Base-by-base conservation (phyloP, 2,888 invertebrate species). In the Neocrepidodera transversa region DNA sequence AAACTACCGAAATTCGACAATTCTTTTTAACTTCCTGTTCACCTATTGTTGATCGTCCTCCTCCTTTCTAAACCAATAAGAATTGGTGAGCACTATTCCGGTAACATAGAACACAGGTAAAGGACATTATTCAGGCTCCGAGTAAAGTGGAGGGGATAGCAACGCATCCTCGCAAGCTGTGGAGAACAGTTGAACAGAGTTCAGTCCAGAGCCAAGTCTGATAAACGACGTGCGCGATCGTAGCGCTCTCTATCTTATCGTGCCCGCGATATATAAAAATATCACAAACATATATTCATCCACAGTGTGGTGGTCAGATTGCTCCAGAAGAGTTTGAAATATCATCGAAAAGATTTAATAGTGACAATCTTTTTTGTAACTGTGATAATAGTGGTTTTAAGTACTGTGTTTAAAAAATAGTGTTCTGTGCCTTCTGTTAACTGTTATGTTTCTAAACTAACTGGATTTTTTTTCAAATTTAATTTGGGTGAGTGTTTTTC, bases 61-160 rank as follows among this genome's bases (percentile, higher is more conserved):
- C 65, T 61, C 58, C 32, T 61, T 60, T 53, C 61, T 51, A 62
- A 64, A 66, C 70, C 70, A 70, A 70, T 70, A 67, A 63, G 66
- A 68, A 63, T 64, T 63, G 63, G 62, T 58, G 58, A 58, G 53
- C 57, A 60, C 60, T 58, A 60, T 62, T 57, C 64, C 53, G 42
- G 55, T 35, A 60, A 43, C 56, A 52, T 47, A 13, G 48, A 60
- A 56, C 60, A 64, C 67, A 68, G 70, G 68, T 68, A 70, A 68
- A 62, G 65, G 67, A 68, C 68, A 68, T 64, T 64, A 59, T 64
- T 64, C 64, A 59, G 55, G 60, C 58, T 60, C 56, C 42, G 42
- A 56, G 42, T 16, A 38, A 38, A 56, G 49, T 62, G 66, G 64
- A 48, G 64, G 66, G 62, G 63, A 52, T 51, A 54, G 62, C 59